Conservation (phyloP, 1,140 invertebrate genomes). For the Drosophila nikananu region DNA sequence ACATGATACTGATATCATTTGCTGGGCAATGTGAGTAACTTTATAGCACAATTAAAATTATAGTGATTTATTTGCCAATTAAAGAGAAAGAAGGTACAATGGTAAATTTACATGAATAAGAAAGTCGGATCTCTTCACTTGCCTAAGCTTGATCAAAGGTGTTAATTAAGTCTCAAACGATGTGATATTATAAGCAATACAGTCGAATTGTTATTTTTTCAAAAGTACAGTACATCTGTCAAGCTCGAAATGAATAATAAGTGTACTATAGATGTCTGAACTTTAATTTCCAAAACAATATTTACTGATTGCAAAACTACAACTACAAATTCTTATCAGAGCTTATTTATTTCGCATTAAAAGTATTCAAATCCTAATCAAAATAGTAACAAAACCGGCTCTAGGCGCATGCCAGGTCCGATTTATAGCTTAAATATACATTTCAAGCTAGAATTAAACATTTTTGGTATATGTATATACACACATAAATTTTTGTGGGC, state of each 20-base stretch:
- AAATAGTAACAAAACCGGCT: conserved; percentile 34
- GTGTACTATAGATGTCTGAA: neutral
- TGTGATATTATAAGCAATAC: neutral
- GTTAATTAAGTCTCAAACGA: neutral
- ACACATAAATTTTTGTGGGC: conserved; percentile 29
- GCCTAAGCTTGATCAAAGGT: neutral
- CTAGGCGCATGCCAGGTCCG: conserved; percentile 26
- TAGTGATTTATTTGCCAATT: neutral
- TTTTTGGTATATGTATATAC: conserved; percentile 15
- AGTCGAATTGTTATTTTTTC: neutral
- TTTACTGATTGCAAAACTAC: conserved; percentile 18
- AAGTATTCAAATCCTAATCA: conserved; percentile 25
- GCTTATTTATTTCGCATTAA: conserved; percentile 7
- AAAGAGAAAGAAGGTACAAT: neutral
- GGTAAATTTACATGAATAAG: conserved; percentile 1
- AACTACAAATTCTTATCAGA: conserved; percentile 29
- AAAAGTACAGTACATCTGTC: neutral
- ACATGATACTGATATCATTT: conserved; percentile 9
- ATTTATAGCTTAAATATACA: conserved; percentile 26
- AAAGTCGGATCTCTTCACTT: neutral
- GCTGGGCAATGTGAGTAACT: neutral
- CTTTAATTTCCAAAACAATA: neutral
- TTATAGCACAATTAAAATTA: neutral
- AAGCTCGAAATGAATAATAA: too few species aligned
- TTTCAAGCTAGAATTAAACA: conserved; percentile 15